Percentiles rank a stretch among this genome's conserved stretches.
phyloP scores from a whole-genome alignment of 2,113 vertebrate species.

The Oncorhynchus clarkii region DNA sequence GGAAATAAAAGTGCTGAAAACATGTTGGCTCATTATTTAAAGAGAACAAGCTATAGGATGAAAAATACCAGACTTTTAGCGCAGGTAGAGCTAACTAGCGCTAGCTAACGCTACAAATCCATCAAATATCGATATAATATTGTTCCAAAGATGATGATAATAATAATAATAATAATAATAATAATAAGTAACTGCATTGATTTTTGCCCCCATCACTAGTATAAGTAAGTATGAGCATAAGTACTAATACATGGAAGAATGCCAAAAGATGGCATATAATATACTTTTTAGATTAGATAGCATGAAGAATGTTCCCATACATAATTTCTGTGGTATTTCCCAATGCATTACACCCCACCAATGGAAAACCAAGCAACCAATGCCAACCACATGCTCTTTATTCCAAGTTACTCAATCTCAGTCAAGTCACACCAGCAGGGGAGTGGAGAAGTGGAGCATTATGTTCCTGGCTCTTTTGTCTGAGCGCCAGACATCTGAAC shows the following conservation, averaged over 20 bases:
- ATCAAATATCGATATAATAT: too few species aligned
- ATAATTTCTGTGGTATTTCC: not conserved
- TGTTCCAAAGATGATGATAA: too few species aligned
- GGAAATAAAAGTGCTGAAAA: too few species aligned
- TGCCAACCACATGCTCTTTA: not conserved
- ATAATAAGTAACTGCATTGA: too few species aligned
- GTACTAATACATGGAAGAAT: not conserved
- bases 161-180: too few species aligned
- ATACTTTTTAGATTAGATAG: not conserved
- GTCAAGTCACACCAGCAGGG: conserved; percentile 16
- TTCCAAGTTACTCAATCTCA: conserved; percentile 23
- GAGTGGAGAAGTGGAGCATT: conserved; percentile 4
- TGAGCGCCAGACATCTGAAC: conserved; percentile 35
- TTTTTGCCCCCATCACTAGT: too few species aligned
- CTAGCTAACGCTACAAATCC: too few species aligned
- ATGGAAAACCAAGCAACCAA: not conserved
- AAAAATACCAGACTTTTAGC: too few species aligned
- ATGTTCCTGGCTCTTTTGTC: conserved; percentile 33
- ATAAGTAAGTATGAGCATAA: too few species aligned
- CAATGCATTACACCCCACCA: not conserved
- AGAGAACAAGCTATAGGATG: too few species aligned
- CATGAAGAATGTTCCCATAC: conserved; percentile 12
- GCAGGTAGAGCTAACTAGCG: too few species aligned
- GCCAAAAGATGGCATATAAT: conserved; percentile 1
- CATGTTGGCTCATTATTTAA: too few species aligned